Conservation (phyloP, 2,797 vertebrate species). For the Anabas testudineus region DNA sequence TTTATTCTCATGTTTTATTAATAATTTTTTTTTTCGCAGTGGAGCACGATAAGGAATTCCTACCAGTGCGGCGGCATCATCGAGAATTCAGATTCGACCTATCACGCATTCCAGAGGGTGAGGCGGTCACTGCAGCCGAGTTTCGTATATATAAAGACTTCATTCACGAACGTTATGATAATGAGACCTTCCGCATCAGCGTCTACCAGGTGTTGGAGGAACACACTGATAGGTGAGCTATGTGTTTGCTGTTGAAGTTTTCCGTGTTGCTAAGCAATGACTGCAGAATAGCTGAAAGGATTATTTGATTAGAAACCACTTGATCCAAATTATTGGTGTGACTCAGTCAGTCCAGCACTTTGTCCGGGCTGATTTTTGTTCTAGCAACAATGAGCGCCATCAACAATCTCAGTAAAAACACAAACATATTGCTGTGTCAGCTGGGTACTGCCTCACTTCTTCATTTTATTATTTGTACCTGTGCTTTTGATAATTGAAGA, state of each 20-base stretch:
- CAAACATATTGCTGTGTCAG: too few relatives aligned
- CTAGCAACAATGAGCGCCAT: too few relatives aligned
- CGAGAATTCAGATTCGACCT: slow-evolving; percentile 96
- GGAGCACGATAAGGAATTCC: slow-evolving; percentile 95
- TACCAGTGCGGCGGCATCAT: slow-evolving; percentile 93
- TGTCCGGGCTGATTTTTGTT: too few relatives aligned
- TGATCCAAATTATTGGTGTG: too few relatives aligned
- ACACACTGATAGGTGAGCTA: slow-evolving; percentile 89
- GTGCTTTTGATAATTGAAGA: neutral
- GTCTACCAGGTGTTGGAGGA: slow-evolving; percentile 97
- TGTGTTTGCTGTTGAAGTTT: neutral
- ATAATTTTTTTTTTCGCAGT: slow-evolving; percentile 82
- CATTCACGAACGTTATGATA: slow-evolving; percentile 91
- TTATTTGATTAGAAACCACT: too few relatives aligned
- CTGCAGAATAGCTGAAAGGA: too few relatives aligned
- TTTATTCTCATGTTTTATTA: neutral
- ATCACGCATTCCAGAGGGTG: slow-evolving; percentile 95
- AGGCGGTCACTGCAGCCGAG: slow-evolving; percentile 95
- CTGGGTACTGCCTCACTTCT: too few relatives aligned
- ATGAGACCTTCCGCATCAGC: slow-evolving; percentile 95
- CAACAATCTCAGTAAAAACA: too few relatives aligned
- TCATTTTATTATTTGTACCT: neutral
- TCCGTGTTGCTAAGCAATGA: neutral
- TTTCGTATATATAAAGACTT: slow-evolving; percentile 99
- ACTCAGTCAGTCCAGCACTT: too few relatives aligned